Evolutionary conservation across 2,113 vertebrate genomes (phyloP).

Genomic region (Aspiorhynchus laticeps): DNA sequence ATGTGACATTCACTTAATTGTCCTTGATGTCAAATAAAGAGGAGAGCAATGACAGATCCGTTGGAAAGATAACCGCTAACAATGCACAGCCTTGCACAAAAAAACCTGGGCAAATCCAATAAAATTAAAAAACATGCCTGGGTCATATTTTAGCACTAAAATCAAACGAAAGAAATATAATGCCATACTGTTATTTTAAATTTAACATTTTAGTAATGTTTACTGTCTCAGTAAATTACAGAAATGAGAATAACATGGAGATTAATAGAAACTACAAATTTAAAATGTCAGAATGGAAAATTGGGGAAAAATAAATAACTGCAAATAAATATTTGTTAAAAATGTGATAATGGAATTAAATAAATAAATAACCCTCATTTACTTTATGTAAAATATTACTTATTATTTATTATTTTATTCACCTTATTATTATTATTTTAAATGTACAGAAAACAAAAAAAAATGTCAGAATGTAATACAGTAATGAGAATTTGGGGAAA

Average conservation of each 20-base stretch:
- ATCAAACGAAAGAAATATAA: not conserved
- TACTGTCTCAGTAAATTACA: not conserved
- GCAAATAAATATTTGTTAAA: not conserved
- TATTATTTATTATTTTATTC: too few species aligned
- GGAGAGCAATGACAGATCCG: not conserved
- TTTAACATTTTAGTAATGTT: too few species aligned
- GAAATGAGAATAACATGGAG: not conserved
- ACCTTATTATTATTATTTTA: too few species aligned
- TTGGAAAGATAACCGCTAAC: not conserved
- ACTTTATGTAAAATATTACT: too few species aligned
- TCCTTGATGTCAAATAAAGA: conserved; percentile 29
- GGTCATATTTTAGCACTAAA: not conserved
- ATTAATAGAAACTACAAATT: not conserved
- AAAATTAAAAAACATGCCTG: not conserved
- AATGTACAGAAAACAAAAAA: too few species aligned
- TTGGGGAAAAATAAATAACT: not conserved
- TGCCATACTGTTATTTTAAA: not conserved
- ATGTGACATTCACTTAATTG: not conserved
- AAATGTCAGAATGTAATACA: too few species aligned
- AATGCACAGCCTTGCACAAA: not conserved
- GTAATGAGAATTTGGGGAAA: too few species aligned
- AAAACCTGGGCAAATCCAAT: not conserved
- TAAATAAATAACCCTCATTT: not conserved
- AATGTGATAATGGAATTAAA: not conserved
- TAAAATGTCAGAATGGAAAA: not conserved